Conservation (phyloP, 2,797 vertebrate genomes). For the Aphelocoma californica region DNA sequence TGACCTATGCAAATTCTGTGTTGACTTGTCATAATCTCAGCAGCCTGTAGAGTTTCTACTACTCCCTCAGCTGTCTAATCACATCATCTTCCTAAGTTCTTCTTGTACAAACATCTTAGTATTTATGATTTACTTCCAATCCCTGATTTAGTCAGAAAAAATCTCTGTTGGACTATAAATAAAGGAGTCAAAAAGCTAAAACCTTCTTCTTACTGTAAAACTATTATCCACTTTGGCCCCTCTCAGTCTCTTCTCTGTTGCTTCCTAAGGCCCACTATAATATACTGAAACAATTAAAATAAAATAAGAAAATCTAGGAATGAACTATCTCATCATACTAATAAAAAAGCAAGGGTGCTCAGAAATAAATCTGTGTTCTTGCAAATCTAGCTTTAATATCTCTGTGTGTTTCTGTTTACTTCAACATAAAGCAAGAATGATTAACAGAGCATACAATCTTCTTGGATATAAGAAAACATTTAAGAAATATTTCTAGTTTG, state of each 20-base stretch:
- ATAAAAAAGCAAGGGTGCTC: neutral
- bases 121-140: neutral
- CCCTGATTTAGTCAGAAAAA: neutral
- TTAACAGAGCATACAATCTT: neutral
- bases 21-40: neutral
- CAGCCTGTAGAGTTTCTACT: neutral
- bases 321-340: neutral
- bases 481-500: neutral
- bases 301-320: neutral
- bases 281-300: neutral
- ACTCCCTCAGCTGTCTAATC: neutral
- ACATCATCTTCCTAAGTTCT: neutral
- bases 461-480: neutral
- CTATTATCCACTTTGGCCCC: neutral
- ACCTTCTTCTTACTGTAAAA: neutral
- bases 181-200: neutral
- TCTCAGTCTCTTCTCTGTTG: neutral
- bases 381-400: neutral
- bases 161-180: neutral
- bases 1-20: neutral
- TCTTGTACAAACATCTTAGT: neutral
- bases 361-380: neutral
- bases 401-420: neutral
- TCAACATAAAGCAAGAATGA: neutral
- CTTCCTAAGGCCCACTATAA: neutral